These are phyloP conservation scores for Acronicta leporina DNA, from an alignment of 2,888 invertebrate genomes.

Conservation along the genomic window DNA sequence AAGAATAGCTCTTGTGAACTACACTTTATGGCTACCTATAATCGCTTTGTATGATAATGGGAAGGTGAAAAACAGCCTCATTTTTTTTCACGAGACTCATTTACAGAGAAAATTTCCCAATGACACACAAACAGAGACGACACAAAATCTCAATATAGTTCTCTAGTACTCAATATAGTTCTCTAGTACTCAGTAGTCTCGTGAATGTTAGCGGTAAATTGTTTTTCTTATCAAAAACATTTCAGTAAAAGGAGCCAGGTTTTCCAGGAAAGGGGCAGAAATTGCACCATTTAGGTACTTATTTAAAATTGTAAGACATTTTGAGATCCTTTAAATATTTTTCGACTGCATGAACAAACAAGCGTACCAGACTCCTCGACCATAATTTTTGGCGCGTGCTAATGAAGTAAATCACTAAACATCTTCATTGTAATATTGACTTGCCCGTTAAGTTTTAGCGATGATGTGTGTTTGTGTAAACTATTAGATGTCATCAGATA, in stretches of 20 bases:
- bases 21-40: neutral
- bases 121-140: too few relatives aligned
- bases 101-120: too few relatives aligned
- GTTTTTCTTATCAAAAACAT: neutral
- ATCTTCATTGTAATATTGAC: constrained; percentile 14
- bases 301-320: too few relatives aligned
- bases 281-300: too few relatives aligned
- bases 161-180: too few relatives aligned
- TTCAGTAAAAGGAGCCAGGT: too few relatives aligned
- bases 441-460: constrained; percentile 9
- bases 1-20: neutral
- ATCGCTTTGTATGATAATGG: neutral
- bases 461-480: constrained; percentile 10
- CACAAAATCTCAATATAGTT: too few relatives aligned
- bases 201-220: too few relatives aligned
- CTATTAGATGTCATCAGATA: neutral
- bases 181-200: too few relatives aligned
- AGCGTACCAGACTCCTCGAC: neutral
- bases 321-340: too few relatives aligned
- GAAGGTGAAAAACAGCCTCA: constrained; percentile 4
- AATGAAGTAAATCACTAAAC: constrained; percentile 25
- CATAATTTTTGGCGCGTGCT: constrained; percentile 22
- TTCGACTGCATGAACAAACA: neutral
- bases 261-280: too few relatives aligned
- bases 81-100: too few relatives aligned